A percentile compares a stretch with the other conserved stretches of the same genome.
These are phyloP conservation scores for Bubo bubo DNA, from an alignment of 2,113 vertebrate species.

Conservation along the genomic window DNA sequence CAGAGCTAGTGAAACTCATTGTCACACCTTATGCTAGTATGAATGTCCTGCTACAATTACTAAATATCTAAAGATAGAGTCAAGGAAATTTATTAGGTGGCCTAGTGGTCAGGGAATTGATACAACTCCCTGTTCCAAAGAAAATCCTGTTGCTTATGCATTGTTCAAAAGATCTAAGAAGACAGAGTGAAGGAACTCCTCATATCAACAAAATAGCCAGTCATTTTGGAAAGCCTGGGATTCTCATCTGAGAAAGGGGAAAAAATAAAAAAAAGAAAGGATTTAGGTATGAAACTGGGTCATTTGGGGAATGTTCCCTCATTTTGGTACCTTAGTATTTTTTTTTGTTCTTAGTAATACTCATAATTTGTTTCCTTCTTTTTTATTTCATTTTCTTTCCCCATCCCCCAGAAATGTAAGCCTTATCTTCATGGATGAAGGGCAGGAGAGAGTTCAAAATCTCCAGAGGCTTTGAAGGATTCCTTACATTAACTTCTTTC, in stretches of 20 bases:
- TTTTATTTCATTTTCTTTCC: background rate
- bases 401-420: background rate
- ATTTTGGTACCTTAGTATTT: background rate
- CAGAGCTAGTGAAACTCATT: background rate
- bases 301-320: background rate
- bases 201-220: background rate
- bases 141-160: background rate
- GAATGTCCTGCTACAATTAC: background rate
- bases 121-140: background rate
- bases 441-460: background rate
- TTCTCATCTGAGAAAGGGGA: background rate
- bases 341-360: background rate
- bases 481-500: background rate
- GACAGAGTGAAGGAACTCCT: background rate
- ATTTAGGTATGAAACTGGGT: background rate
- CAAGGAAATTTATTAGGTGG: background rate
- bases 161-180: background rate
- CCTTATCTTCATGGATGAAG: background rate
- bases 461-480: background rate
- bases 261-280: background rate
- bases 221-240: background rate
- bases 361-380: background rate
- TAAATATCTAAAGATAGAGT: background rate
- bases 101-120: background rate
- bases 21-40: background rate